phyloP scores from a whole-genome alignment of 2,113 vertebrate genomes.

The Blennius ocellaris region DNA sequence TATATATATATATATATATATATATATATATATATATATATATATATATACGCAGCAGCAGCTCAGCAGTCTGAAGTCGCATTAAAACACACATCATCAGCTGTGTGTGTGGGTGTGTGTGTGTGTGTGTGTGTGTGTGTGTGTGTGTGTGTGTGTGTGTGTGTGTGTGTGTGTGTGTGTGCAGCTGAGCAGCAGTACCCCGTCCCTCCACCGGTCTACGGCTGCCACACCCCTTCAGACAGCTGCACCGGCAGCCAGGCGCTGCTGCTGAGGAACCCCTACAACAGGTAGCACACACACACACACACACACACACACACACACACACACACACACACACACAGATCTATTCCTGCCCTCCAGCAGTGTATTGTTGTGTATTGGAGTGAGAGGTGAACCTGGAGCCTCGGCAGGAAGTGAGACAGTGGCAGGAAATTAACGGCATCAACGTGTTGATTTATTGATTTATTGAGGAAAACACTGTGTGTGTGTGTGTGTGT shows the following conservation, averaged over 20 bases:
- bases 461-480: no score
- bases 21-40: no score
- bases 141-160: neutral
- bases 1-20: no score
- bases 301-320: conserved; percentile 38
- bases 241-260: conserved; percentile 95
- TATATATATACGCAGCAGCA: no score
- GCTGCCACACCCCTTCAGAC: conserved; percentile 96
- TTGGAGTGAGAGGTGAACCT: conserved; percentile 41
- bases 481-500: no score
- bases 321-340: conserved; percentile 20
- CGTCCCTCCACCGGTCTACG: conserved; percentile 94
- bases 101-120: no score
- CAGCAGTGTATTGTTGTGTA: conserved; percentile 46
- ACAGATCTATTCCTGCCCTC: conserved; percentile 45
- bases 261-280: conserved; percentile 94
- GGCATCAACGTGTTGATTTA: no score
- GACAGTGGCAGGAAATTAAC: no score
- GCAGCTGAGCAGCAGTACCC: conserved; percentile 96
- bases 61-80: no score
- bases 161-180: conserved; percentile 51
- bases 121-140: no score
- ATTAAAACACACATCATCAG: no score
- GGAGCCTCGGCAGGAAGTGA: no score
- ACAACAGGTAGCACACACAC: conserved; percentile 91